Conservation (phyloP, 2,888 invertebrate genomes). For the Meiosimyza platycephala region DNA sequence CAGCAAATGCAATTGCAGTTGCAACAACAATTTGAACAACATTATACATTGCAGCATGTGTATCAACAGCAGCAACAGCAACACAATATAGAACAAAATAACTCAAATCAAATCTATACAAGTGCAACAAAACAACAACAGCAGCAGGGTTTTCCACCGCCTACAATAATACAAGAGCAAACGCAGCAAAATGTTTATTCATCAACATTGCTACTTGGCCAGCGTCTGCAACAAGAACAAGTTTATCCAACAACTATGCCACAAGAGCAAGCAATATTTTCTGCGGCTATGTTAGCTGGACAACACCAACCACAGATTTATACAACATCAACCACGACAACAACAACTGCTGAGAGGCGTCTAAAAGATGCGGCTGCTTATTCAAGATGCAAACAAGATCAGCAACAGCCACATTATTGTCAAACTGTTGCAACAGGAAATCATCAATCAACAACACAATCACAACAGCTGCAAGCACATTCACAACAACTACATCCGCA, state of each 20-base stretch:
- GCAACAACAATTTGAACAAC: constrained; percentile 50
- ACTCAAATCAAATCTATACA: constrained; percentile 37
- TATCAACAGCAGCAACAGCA: constrained; percentile 46
- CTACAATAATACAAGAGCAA: constrained; percentile 37
- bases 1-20: constrained; percentile 49
- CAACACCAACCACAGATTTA: constrained; percentile 15
- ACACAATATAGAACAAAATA: constrained; percentile 39
- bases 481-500: constrained; percentile 33
- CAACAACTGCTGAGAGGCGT: constrained; percentile 2
- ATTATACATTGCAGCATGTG: constrained; percentile 48
- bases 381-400: constrained; percentile 32
- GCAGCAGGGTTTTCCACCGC: constrained; percentile 43
- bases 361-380: not conserved
- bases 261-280: constrained; percentile 22
- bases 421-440: constrained; percentile 17
- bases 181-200: constrained; percentile 41
- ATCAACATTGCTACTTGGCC: constrained; percentile 15
- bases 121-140: constrained; percentile 50
- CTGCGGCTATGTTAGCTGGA: constrained; percentile 6
- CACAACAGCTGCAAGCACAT: constrained; percentile 33
- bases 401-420: constrained; percentile 38
- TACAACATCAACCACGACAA: not conserved
- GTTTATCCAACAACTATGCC: constrained; percentile 10
- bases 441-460: constrained; percentile 19
- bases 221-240: constrained; percentile 6